These are phyloP conservation scores for Ethmia dodecea DNA, from an alignment of 2,888 invertebrate genomes.

Conservation along the genomic window DNA sequence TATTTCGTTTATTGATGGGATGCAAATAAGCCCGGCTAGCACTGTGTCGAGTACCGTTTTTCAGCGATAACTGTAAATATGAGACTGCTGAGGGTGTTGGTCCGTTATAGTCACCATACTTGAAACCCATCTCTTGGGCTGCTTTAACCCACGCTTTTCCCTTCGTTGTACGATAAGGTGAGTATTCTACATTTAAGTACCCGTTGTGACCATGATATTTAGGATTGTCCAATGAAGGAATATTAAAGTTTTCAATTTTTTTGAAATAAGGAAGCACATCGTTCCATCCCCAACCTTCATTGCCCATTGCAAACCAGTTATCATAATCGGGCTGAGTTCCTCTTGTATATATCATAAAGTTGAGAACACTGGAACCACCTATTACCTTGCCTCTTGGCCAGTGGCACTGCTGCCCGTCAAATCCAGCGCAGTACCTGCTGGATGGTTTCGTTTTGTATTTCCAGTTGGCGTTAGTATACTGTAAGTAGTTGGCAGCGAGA, in stretches of 20 bases:
- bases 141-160: conserved; percentile 78
- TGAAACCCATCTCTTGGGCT: conserved; percentile 79
- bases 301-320: conserved; percentile 80
- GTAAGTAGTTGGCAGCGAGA: conserved; percentile 79
- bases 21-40: conserved; percentile 79
- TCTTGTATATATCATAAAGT: conserved; percentile 90
- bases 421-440: conserved; percentile 83
- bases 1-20: conserved; percentile 66
- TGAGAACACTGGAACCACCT: conserved; percentile 89
- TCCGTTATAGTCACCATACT: conserved; percentile 81
- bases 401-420: conserved; percentile 83
- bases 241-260: conserved; percentile 84
- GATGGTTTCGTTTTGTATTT: conserved; percentile 88
- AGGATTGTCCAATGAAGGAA: conserved; percentile 71
- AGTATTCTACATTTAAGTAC: conserved; percentile 72
- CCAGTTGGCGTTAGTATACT: conserved; percentile 87
- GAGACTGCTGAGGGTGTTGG: conserved; percentile 75
- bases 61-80: conserved; percentile 78
- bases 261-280: conserved; percentile 86
- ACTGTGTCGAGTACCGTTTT: conserved; percentile 76
- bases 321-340: conserved; percentile 85
- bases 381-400: conserved; percentile 86
- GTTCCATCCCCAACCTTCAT: conserved; percentile 84
- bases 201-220: conserved; percentile 77
- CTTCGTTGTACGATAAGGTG: conserved; percentile 69